These are phyloP conservation scores for Drosophila rhopaloa DNA, from an alignment of 1,140 invertebrate species.

Conservation along the genomic window DNA sequence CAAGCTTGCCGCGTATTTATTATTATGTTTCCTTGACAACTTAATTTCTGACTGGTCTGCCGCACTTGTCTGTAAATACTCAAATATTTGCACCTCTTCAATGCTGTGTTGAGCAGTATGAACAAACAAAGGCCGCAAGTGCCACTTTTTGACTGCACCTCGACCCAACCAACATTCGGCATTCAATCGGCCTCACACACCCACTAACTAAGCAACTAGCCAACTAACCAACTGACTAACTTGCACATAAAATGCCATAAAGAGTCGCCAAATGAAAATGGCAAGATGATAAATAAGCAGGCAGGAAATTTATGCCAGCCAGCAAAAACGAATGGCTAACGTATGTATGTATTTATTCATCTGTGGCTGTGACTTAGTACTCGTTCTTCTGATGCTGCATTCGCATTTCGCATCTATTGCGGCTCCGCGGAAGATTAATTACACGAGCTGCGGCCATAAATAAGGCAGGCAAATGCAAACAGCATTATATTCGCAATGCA, in stretches of 20 bases:
- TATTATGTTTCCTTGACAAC: slow-evolving; percentile 25
- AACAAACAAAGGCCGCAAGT: slow-evolving; percentile 38
- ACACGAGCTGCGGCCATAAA: slow-evolving; percentile 66
- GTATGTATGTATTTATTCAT: neutral
- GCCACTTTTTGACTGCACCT: slow-evolving; percentile 49
- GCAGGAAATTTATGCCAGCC: slow-evolving; percentile 58
- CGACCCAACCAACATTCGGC: slow-evolving; percentile 19
- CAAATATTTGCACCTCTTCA: slow-evolving; percentile 42
- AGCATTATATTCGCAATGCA: slow-evolving; percentile 62
- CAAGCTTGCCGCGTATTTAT: slow-evolving; percentile 11
- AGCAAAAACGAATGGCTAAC: slow-evolving; percentile 21
- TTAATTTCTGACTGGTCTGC: slow-evolving; percentile 22
- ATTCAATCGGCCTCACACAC: slow-evolving; percentile 12
- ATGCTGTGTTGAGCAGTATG: slow-evolving; percentile 18
- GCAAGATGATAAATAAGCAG: slow-evolving; percentile 55
- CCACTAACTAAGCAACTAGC: slow-evolving; percentile 8
- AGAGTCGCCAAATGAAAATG: slow-evolving; percentile 66
- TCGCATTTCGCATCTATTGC: slow-evolving; percentile 59
- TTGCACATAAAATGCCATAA: slow-evolving; percentile 54
- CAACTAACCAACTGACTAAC: slow-evolving; percentile 13
- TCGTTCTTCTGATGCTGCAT: slow-evolving; percentile 33
- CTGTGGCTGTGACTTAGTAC: slow-evolving; percentile 48
- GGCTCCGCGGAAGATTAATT: slow-evolving; percentile 76
- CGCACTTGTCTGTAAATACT: slow-evolving; percentile 10
- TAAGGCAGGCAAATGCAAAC: slow-evolving; percentile 55